phyloP scores from a whole-genome alignment of 2,888 invertebrate genomes.

The Tetragonisca angustula region DNA sequence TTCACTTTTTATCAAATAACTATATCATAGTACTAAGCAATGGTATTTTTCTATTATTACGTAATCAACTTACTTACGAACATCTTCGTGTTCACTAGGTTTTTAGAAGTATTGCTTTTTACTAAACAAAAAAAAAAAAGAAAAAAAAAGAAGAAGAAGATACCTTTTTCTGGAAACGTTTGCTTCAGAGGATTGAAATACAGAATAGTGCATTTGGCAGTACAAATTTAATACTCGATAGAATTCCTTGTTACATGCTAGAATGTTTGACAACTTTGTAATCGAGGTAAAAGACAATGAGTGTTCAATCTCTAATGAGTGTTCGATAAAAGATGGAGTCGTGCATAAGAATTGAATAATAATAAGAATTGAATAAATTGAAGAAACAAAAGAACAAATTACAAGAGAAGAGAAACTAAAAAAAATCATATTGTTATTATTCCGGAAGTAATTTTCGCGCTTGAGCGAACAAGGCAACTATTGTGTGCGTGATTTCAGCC shows the following conservation, averaged over 20 bases:
- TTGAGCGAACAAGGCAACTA: slow-evolving; percentile 58
- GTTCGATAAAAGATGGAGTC: slow-evolving; percentile 51
- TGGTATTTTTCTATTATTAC: slow-evolving; percentile 36
- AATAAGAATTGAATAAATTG: slow-evolving; percentile 28
- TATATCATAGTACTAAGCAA: slow-evolving; percentile 3
- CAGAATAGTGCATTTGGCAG: slow-evolving; percentile 66
- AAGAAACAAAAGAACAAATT: slow-evolving; percentile 18
- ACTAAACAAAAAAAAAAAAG: too few relatives aligned
- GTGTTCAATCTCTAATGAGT: slow-evolving; percentile 40
- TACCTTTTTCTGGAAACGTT: background rate
- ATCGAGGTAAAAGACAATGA: slow-evolving; percentile 31
- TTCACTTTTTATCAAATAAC: slow-evolving; percentile 5
- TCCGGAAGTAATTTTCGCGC: slow-evolving; percentile 48
- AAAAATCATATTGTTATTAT: slow-evolving; percentile 25
- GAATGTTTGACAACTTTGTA: slow-evolving; percentile 48
- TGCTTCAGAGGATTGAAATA: slow-evolving; percentile 51
- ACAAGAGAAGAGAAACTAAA: background rate
- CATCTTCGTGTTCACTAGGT: background rate
- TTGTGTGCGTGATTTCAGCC: slow-evolving; percentile 50
- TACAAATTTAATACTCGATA: slow-evolving; percentile 70
- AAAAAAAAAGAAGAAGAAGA: too few relatives aligned
- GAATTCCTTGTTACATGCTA: slow-evolving; percentile 51
- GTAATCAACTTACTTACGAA: background rate
- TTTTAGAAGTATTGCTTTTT: slow-evolving; percentile 9
- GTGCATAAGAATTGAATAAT: slow-evolving; percentile 34